Base-by-base conservation (phyloP, 2,888 invertebrate genomes). In the Microplitis deprimator region DNA sequence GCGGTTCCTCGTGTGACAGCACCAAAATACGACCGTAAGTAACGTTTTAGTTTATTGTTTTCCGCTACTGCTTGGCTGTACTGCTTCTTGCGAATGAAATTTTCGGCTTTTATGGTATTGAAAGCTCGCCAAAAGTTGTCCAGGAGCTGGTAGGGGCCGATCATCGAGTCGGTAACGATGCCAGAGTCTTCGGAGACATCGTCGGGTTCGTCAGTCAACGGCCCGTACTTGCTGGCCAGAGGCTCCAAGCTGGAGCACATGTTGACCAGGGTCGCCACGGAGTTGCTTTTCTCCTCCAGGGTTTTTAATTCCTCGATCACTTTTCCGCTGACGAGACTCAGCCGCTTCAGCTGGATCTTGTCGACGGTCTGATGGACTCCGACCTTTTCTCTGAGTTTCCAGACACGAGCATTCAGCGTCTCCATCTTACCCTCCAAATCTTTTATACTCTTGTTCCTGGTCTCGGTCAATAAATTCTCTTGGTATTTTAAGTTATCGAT, bases 221-320 rank as follows among this genome's bases (percentile, higher is more conserved):
- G 79, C 70, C 84, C 86, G 38, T 85, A 84, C 1, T 85, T 72
- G 61, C 79, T 81, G 5, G 83, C 62, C 13, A 81, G 79, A 0
- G 93, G 93, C 85, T 95, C 95, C 78, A 93, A 92, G 85, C 94
- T 94, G 69, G 92, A 90, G 81, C 95, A 95, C 73, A 94, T 92
- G 60, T 92, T 91, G 0, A 92, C 90, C 77, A 95, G 86, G 81
- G 93, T 92, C 41, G 92, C 84, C n/a, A 95, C 89, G 20, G 91
- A 92, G 79, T 92, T 91, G 5, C 94, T 91, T 84, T 93, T 94
- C 38, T 90, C 90, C 60, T 91, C 89, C 1, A 92, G 87, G n/a
- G 89, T 89, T 83, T 84, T 80, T 62, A 90, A 80, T 74, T 87
- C 80, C 85, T 92, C 90, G 62, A 92, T 91, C 69, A 91, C 90